These are phyloP conservation scores for Hecatera dysodea DNA, from an alignment of 2,888 invertebrate species.

Conservation along the genomic window DNA sequence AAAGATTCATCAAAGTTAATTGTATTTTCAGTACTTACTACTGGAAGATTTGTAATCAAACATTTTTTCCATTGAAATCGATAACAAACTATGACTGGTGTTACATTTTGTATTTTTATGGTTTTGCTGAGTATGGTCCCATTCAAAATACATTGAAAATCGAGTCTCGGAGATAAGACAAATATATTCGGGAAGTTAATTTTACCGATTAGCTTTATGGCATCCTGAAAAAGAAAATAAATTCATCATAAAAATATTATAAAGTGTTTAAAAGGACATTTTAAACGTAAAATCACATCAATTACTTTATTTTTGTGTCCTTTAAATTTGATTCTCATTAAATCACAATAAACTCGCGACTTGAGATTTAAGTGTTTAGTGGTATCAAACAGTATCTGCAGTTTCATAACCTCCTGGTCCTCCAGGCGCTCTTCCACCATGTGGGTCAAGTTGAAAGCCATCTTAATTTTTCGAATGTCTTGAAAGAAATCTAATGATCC, in stretches of 20 bases:
- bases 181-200: slow-evolving; percentile 93
- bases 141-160: slow-evolving; percentile 92
- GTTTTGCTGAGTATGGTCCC: slow-evolving; percentile 82
- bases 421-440: slow-evolving; percentile 82
- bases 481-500: slow-evolving; percentile 83
- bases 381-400: slow-evolving; percentile 86
- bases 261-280: not conserved
- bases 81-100: slow-evolving; percentile 84
- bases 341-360: slow-evolving; percentile 83
- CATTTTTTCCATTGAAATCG: slow-evolving; percentile 84
- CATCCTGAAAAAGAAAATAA: slow-evolving; percentile 88
- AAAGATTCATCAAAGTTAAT: not conserved
- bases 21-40: slow-evolving; percentile 67
- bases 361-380: slow-evolving; percentile 83
- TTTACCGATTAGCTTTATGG: slow-evolving; percentile 91
- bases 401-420: slow-evolving; percentile 85
- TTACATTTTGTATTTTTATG: slow-evolving; percentile 84
- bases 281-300: not conserved
- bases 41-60: slow-evolving; percentile 65
- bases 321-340: slow-evolving; percentile 84
- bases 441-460: slow-evolving; percentile 83
- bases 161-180: slow-evolving; percentile 89
- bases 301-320: slow-evolving; percentile 86
- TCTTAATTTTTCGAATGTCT: slow-evolving; percentile 86
- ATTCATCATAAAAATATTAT: slow-evolving; percentile 9